A percentile compares a stretch with the other conserved stretches of the same genome.
These are phyloP conservation scores for Caenorhabditis wallacei DNA, from an alignment of 2,888 invertebrate genomes.

Conservation along the genomic window DNA sequence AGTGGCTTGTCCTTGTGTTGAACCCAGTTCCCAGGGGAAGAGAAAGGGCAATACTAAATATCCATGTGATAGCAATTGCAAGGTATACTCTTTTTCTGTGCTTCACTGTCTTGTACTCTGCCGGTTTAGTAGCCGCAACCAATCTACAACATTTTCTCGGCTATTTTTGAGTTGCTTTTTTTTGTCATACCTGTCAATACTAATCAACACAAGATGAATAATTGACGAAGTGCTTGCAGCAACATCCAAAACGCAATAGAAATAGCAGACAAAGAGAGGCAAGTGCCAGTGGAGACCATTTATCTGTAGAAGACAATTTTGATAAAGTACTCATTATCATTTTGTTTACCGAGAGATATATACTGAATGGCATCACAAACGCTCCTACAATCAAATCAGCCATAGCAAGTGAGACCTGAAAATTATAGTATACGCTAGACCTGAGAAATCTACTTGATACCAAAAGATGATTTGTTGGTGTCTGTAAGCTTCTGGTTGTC, in stretches of 20 bases:
- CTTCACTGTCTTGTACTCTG: conserved; percentile 83
- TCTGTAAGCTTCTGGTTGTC: conserved; percentile 80
- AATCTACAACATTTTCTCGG: conserved; percentile 69
- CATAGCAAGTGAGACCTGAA: conserved; percentile 81
- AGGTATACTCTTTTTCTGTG: conserved; percentile 81
- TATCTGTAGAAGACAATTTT: conserved; percentile 69
- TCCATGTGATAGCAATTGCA: conserved; percentile 81
- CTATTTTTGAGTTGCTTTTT: conserved; percentile 21
- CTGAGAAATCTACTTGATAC: conserved; percentile 35
- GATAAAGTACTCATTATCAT: background rate
- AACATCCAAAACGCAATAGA: conserved; percentile 82
- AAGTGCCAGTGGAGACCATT: conserved; percentile 83
- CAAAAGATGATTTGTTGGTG: conserved; percentile 80
- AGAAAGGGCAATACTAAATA: conserved; percentile 80
- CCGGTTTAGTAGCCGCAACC: conserved; percentile 83
- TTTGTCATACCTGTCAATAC: conserved; percentile 81
- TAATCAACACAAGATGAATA: conserved; percentile 82
- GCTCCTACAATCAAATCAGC: conserved; percentile 82
- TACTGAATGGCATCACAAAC: conserved; percentile 82
- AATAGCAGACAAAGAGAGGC: conserved; percentile 79
- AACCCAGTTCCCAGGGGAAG: conserved; percentile 82
- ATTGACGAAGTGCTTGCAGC: conserved; percentile 83
- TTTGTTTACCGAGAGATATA: conserved; percentile 76
- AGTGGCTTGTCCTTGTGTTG: conserved; percentile 76
- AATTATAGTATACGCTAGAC: background rate